These are phyloP conservation scores for Matsumyia berberina DNA, from an alignment of 2,888 invertebrate genomes.

Conservation along the genomic window DNA sequence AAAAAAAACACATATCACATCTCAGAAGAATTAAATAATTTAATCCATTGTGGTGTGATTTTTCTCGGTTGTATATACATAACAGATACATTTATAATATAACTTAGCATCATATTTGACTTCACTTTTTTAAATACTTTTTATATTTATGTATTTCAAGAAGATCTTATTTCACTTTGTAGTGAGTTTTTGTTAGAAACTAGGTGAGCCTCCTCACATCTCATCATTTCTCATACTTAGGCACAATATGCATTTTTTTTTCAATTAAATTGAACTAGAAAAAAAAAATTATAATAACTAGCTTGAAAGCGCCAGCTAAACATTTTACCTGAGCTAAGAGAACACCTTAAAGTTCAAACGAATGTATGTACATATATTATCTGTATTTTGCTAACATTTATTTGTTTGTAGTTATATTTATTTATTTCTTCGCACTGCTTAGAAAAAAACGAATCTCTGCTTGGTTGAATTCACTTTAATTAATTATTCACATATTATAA, in stretches of 20 bases:
- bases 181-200: neutral
- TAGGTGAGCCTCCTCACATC: no score
- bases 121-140: constrained; percentile 1
- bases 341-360: neutral
- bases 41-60: neutral
- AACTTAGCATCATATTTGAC: neutral
- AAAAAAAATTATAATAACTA: neutral
- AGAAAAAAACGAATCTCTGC: neutral
- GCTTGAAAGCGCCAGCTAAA: neutral
- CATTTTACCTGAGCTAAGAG: constrained; percentile 16
- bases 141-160: neutral
- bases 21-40: neutral
- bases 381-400: neutral
- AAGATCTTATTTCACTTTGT: neutral
- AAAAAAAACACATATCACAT: neutral
- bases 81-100: neutral
- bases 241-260: neutral
- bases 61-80: neutral
- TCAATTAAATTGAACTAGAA: neutral
- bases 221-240: neutral
- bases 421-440: neutral
- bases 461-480: neutral
- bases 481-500: constrained; percentile 4
- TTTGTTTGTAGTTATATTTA: neutral
- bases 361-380: neutral